Conservation (phyloP, 2,797 vertebrate species). For the Jordanella pulchra region DNA sequence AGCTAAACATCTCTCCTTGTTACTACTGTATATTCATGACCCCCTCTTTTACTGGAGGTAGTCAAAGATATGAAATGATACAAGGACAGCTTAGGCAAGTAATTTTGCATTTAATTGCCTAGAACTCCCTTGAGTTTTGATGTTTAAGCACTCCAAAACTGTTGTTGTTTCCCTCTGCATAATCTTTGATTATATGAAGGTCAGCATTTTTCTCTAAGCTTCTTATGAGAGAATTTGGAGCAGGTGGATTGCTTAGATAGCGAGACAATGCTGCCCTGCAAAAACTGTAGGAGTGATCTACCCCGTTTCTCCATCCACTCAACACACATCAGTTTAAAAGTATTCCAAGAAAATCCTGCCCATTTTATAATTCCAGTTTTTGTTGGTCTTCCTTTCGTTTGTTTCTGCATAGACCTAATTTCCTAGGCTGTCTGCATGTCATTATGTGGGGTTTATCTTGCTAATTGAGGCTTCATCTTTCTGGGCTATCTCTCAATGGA, state of each 20-base stretch:
- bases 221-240: slow-evolving; percentile 71
- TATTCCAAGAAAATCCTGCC: slow-evolving; percentile 30
- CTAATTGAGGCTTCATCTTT: slow-evolving; percentile 82
- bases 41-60: slow-evolving; percentile 51
- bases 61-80: slow-evolving; percentile 44
- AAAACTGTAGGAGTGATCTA: slow-evolving; percentile 37
- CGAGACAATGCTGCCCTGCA: slow-evolving; percentile 44
- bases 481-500: slow-evolving; percentile 76
- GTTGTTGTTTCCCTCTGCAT: slow-evolving; percentile 72
- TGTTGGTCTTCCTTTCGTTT: slow-evolving; percentile 22
- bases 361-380: slow-evolving; percentile 35
- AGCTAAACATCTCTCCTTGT: slow-evolving; percentile 43
- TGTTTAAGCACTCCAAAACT: slow-evolving; percentile 73
- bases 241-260: slow-evolving; percentile 69
- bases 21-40: slow-evolving; percentile 56
- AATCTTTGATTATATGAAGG: slow-evolving; percentile 80
- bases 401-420: slow-evolving; percentile 59
- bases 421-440: slow-evolving; percentile 67
- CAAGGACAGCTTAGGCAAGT: slow-evolving; percentile 77
- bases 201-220: slow-evolving; percentile 78
- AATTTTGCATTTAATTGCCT: slow-evolving; percentile 79
- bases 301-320: slow-evolving; percentile 19
- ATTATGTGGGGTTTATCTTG: slow-evolving; percentile 77
- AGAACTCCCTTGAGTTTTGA: slow-evolving; percentile 68
- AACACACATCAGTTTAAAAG: slow-evolving; percentile 11